Evolutionary conservation across 2,888 invertebrate species (phyloP).

Genomic region (Mesoligia furuncula): DNA sequence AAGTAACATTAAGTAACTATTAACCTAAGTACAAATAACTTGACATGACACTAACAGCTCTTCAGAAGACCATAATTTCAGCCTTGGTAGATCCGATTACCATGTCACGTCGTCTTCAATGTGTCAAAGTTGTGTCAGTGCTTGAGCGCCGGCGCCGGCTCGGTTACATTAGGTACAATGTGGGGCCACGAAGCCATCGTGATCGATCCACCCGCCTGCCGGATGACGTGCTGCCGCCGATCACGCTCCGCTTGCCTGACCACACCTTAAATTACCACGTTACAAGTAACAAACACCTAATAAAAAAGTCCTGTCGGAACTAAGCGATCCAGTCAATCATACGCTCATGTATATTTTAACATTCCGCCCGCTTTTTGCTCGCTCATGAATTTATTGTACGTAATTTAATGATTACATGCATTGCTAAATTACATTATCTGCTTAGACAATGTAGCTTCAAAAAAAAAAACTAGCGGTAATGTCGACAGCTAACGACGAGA

Average conservation of each 20-base stretch:
- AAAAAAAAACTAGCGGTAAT: constrained; percentile 10
- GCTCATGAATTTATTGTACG: constrained; percentile 40
- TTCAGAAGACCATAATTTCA: constrained; percentile 38
- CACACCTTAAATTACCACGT: constrained; percentile 49
- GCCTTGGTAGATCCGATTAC: constrained; percentile 48
- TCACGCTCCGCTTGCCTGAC: constrained; percentile 60
- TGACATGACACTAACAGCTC: constrained; percentile 37
- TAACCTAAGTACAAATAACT: constrained; percentile 17
- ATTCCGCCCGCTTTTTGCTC: constrained; percentile 46
- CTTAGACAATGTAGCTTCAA: background rate
- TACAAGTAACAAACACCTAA: constrained; percentile 36
- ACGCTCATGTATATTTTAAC: constrained; percentile 46
- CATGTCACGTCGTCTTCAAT: constrained; percentile 53
- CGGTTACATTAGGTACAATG: constrained; percentile 10
- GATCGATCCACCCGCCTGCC: constrained; percentile 45
- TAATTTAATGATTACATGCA: constrained; percentile 37
- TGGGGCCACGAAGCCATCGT: constrained; percentile 38
- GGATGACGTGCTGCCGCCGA: constrained; percentile 50
- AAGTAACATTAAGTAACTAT: constrained; percentile 29
- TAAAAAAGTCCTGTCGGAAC: constrained; percentile 68
- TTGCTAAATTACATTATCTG: constrained; percentile 29
- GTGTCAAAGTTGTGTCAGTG: constrained; percentile 35
- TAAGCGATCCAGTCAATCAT: constrained; percentile 49
- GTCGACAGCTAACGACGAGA: constrained; percentile 14
- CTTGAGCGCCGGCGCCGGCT: constrained; percentile 22